Evolutionary conservation across 1,140 invertebrate genomes (phyloP).

Genomic region (Hydropsyche tenuis): DNA sequence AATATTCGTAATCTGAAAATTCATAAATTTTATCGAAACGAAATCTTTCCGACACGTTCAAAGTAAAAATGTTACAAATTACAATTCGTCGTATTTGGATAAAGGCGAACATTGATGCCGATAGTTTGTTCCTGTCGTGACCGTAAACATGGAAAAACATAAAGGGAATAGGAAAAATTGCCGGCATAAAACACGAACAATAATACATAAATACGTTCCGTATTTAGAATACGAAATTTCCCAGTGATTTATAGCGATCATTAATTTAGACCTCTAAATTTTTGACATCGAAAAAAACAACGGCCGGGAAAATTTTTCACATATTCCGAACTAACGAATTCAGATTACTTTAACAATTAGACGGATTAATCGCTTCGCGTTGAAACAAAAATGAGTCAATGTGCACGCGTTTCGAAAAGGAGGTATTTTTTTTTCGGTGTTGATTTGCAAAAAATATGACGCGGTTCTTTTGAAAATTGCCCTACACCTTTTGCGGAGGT

Average conservation of each 20-base stretch:
- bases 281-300: slow-evolving; percentile 32
- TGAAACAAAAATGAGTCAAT: neutral
- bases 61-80: too few species aligned
- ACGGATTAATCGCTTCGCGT: slow-evolving; percentile 27
- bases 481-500: too few species aligned
- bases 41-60: too few species aligned
- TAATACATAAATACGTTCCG: slow-evolving; percentile 28
- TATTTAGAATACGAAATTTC: slow-evolving; percentile 34
- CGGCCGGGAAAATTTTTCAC: slow-evolving; percentile 7
- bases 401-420: too few species aligned
- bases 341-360: slow-evolving; percentile 34
- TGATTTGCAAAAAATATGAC: too few species aligned
- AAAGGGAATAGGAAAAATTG: slow-evolving; percentile 11
- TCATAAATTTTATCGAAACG: too few species aligned
- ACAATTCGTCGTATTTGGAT: neutral
- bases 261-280: slow-evolving; percentile 42
- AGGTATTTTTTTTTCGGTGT: too few species aligned
- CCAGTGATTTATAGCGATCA: slow-evolving; percentile 38
- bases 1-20: too few species aligned
- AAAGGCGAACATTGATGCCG: neutral
- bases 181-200: slow-evolving; percentile 17
- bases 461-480: too few species aligned
- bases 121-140: slow-evolving; percentile 28
- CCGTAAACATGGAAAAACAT: slow-evolving; percentile 14
- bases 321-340: slow-evolving; percentile 10